A percentile compares a stretch with the other conserved stretches of the same genome.
These are phyloP conservation scores for Brachyhypopomus occidentalis DNA, from an alignment of 2,113 vertebrate species.

Conservation along the genomic window DNA sequence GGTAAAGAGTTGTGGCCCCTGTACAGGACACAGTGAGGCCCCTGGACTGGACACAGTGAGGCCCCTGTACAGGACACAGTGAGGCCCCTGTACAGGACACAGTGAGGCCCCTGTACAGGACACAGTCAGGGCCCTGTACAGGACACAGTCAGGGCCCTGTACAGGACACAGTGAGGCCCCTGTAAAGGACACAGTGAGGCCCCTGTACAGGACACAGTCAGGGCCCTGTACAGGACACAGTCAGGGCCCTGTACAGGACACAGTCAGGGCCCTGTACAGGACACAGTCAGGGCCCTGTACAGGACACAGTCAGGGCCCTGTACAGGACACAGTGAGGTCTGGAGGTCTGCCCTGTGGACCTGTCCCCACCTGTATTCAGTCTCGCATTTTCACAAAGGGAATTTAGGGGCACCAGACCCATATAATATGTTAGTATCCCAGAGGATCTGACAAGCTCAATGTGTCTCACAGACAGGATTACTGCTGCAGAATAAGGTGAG, in stretches of 20 bases:
- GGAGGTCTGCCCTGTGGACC: background rate
- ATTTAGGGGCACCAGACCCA: slow-evolving; percentile 63
- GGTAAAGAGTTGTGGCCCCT: too few relatives aligned
- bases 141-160: background rate
- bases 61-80: background rate
- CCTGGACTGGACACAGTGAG: background rate
- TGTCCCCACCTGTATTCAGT: slow-evolving; percentile 26
- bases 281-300: background rate
- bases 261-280: too few relatives aligned
- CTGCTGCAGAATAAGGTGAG: slow-evolving; percentile 51
- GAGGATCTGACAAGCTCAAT: slow-evolving; percentile 64
- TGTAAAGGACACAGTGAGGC: background rate
- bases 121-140: too few relatives aligned
- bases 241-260: background rate
- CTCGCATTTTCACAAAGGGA: slow-evolving; percentile 49
- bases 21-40: background rate
- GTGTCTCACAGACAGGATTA: slow-evolving; percentile 60
- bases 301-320: too few relatives aligned
- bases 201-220: background rate
- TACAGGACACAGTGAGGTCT: background rate
- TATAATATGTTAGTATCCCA: slow-evolving; percentile 59
- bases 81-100: background rate
- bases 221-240: background rate
- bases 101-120: background rate
- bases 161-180: too few relatives aligned